Base-by-base conservation (phyloP, 2,888 invertebrate genomes). In the Aethes cnicana region DNA sequence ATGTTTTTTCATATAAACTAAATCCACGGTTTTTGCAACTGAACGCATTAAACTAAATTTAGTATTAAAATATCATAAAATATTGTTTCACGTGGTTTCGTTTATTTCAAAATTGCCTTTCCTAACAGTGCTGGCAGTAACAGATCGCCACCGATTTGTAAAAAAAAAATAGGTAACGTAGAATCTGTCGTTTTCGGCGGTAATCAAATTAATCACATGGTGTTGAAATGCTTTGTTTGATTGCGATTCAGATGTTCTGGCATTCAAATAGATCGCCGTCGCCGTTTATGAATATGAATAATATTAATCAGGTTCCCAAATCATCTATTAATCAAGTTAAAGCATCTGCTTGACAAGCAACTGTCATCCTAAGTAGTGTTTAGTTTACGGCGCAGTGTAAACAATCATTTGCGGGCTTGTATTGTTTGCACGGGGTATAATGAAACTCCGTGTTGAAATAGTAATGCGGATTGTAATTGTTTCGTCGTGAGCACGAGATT, bases 241-340 rank as follows among this genome's bases (percentile, higher is more conserved):
- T 74, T 73, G 74, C 73, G 76, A 82, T 82, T 77, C 80, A 78
- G 78, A 75, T 68, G 73, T 77, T 71, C 72, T 69, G 69, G 67
- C 60, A 69, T 74, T 76, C 72, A 68, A 77, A 79, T 74, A 59
- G 74, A 68, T 73, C 69, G 65, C 63, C 66, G 50, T 73, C 69
- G 65, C 63, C 66, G 50, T 55, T 74, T 76, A 69, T 75, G 75
- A n/a, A n/a, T n/a, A n/a, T n/a, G n/a, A n/a, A n/a, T n/a, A n/a
- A n/a, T 82, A 84, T 81, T 85, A 86, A 84, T 86, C 81, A 81
- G 70, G 72, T 64, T 77, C 74, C 77, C 75, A 77, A 84, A 84
- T 84, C 80, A 80, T 71, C 86, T 75, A 88, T 88, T 86, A 87
- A 87, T 89, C 88, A 88, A 79, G 81, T 81, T 81, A 74, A 84